A percentile compares a stretch with the other conserved stretches of the same genome.
Conservation (phyloP, 2,888 invertebrate genomes). For the Spisula subtruncata region DNA sequence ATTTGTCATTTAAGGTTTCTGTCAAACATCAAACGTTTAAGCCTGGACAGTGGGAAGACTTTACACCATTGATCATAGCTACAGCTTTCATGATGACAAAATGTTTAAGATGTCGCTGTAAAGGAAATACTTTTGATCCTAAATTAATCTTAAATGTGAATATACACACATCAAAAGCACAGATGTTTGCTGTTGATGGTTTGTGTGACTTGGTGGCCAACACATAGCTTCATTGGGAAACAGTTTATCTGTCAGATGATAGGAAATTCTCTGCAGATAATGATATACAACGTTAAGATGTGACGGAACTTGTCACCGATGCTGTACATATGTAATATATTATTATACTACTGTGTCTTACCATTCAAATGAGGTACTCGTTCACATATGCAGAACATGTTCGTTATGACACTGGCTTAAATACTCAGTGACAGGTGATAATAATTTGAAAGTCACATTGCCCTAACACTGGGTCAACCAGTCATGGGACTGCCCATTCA, state of each 20-base stretch:
- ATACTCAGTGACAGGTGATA: too few species aligned
- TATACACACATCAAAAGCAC: constrained; percentile 51
- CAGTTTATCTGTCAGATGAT: constrained; percentile 42
- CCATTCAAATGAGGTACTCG: background rate
- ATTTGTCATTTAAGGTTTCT: constrained; percentile 14
- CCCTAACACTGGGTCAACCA: background rate
- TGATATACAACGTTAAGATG: background rate
- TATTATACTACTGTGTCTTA: background rate
- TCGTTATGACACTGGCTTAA: too few species aligned
- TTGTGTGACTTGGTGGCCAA: constrained; percentile 33
- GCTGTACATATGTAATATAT: background rate
- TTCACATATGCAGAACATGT: background rate
- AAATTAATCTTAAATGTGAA: constrained; percentile 47
- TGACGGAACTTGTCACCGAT: background rate
- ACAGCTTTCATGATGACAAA: constrained; percentile 35
- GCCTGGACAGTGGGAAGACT: constrained; percentile 19
- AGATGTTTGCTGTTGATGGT: constrained; percentile 35
- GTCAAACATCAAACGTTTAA: constrained; percentile 41
- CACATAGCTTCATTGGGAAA: background rate
- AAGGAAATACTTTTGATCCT: constrained; percentile 54
- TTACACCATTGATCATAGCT: constrained; percentile 43
- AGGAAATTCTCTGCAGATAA: background rate
- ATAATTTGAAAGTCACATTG: too few species aligned
- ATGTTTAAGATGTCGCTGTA: constrained; percentile 48
- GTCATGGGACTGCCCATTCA: too few species aligned